Conservation (phyloP, 35 echinoderm and acorn worm genomes). For the Lytechinus variegatus region DNA sequence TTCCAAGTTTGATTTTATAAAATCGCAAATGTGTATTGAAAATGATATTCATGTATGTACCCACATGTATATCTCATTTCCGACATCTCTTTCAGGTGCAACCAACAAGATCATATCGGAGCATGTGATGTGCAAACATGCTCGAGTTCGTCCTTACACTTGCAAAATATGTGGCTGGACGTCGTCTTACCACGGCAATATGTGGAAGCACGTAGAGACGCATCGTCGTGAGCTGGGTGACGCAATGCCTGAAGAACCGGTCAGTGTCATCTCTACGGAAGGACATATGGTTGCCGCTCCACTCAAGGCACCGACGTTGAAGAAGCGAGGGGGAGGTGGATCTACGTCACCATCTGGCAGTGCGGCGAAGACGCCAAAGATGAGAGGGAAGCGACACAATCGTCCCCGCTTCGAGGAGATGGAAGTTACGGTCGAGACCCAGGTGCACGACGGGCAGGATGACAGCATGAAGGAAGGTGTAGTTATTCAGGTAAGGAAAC, state of each 20-base stretch:
- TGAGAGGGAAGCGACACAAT: constrained; percentile 50
- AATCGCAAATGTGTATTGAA: too few relatives aligned
- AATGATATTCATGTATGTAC: too few relatives aligned
- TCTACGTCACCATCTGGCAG: constrained; percentile 9
- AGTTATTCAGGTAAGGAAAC: not conserved
- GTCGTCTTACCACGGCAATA: constrained; percentile 84
- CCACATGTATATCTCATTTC: too few relatives aligned
- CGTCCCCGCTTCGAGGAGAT: constrained; percentile 38
- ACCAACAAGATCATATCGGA: constrained; percentile 91
- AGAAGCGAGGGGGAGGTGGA: constrained; percentile 38
- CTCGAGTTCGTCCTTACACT: constrained; percentile 63
- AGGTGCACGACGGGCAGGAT: not conserved
- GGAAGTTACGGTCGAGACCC: constrained; percentile 2
- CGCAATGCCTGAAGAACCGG: constrained; percentile 64
- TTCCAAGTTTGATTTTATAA: too few relatives aligned
- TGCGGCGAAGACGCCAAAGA: not conserved
- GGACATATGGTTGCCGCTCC: constrained; percentile 62
- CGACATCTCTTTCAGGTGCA: constrained; percentile 66
- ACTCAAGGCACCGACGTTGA: constrained; percentile 52
- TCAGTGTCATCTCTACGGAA: constrained; percentile 65
- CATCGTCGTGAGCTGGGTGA: constrained; percentile 74
- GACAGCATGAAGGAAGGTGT: constrained; percentile 4
- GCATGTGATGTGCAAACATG: constrained; percentile 91
- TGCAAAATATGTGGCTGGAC: constrained; percentile 85
- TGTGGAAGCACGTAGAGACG: constrained; percentile 93